Conservation (phyloP, 2,888 invertebrate genomes). For the Drosophila nigritarsus region DNA sequence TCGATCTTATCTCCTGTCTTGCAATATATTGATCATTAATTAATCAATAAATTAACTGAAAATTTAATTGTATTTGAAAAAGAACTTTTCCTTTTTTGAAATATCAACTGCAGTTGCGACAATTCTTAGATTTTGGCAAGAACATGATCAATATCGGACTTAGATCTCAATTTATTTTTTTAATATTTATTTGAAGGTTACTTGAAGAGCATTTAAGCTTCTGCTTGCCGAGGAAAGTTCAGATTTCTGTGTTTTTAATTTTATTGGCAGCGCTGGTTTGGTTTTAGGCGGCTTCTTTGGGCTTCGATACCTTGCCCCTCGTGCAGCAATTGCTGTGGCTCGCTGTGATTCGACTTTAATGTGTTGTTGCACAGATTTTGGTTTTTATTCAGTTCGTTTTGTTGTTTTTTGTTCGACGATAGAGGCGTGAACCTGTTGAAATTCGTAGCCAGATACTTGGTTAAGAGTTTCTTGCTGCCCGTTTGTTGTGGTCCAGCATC, state of each 20-base stretch:
- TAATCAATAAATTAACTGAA: no score
- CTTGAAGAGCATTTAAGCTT: constrained; percentile 4
- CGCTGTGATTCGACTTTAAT: constrained; percentile 57
- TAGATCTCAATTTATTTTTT: background rate
- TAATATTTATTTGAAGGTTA: no score
- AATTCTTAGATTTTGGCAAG: background rate
- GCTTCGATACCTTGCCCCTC: constrained; percentile 19
- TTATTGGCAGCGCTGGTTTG: constrained; percentile 19
- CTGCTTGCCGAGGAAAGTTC: background rate
- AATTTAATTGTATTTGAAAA: background rate
- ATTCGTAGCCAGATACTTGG: constrained; percentile 54
- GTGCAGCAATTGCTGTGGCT: constrained; percentile 33
- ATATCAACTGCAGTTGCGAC: background rate
- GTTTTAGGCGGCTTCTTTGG: constrained; percentile 54
- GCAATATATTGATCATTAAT: no score
- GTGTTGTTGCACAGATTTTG: constrained; percentile 61
- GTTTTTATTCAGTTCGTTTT: constrained; percentile 24
- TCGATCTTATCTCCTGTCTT: background rate
- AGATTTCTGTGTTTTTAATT: constrained; percentile 3
- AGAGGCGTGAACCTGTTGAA: constrained; percentile 84
- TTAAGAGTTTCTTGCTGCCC: constrained; percentile 11
- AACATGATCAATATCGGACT: fast-evolving
- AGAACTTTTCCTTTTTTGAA: fast-evolving
- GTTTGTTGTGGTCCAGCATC: constrained; percentile 38
- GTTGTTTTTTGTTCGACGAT: constrained; percentile 26